Evolutionary conservation across 2,888 invertebrate species (phyloP), one percentile per base, ranked within the genome.

Genomic region (Amorpha juglandis): DNA sequence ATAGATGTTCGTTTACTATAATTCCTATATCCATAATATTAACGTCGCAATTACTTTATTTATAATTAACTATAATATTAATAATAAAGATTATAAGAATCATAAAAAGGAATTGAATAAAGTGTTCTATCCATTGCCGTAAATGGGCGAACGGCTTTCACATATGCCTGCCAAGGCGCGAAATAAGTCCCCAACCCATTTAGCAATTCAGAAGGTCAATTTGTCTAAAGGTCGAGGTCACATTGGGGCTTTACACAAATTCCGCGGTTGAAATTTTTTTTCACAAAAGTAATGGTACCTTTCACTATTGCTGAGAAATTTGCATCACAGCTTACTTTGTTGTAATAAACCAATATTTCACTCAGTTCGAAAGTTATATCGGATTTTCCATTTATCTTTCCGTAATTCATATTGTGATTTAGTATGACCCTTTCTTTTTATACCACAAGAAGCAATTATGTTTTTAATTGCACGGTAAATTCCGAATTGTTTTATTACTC

Each of bases 201-300:
- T 52, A 33, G 12, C 27, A 58, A 19, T 11, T 58, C 12, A 19
- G 38, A 58, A 58, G 55, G 42, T 58, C 58, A 19, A 11, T 19
- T 52, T 14, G 16, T 16, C 38, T 12, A 58, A 58, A 58, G 58
- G 58, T 58, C 42, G 42, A 58, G 62, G 62, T 58, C 58, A 21
- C 42, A 2, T 12, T 19, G 38, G 42, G 58, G 19, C 47, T 16
- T 33, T 58, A 52, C 21, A 35, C 14, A 53, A 69, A 65, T 58
- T 58, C 58, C 19, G 38, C 42, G 38, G 38, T 58, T 16, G 35
- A 14, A 53, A 27, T 8, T 19, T 58, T 11, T 38, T 58, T 38
- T 55, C 16, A 12, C 35, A 38, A 0, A 16, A 38, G 8, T 19
- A 58, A 11, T 27, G 27, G 27, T 16, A 19, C 55, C 55, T 55